Evolutionary conservation across 1,140 invertebrate genomes (phyloP), one percentile per base, ranked within the genome.

Genomic region (Drosophila hydei): DNA sequence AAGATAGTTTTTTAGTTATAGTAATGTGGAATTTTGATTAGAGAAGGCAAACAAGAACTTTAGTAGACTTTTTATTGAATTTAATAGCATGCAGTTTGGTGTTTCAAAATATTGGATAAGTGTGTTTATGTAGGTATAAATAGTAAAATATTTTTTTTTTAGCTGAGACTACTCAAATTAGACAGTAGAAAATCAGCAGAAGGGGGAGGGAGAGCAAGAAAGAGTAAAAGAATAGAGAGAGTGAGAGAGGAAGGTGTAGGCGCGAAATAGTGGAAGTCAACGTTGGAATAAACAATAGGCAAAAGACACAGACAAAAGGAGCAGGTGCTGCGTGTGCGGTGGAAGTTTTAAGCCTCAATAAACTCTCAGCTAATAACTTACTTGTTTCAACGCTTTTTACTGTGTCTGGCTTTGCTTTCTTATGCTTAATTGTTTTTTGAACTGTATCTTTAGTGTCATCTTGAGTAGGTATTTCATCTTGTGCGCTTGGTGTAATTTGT

Each of bases 401-500:
- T 89, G 84, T 89, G 63, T 89, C 80, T 89, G 84, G 79, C 76
- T 89, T 89, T 70, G 84, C 78, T 89, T 89, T 89, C 58, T 88
- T 88, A 89, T 88, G 83, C 75, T 88, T 88, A 79, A 88, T 58
- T 89, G 84, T 77, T 88, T 89, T 88, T 43, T 89, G 83, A 76
- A 73, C 61, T 72, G 75, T 88, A 70, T 87, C 81, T 80, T 67
- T 80, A 75, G 81, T 87, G 81, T 87, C 81, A 80, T 88, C 83
- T 83, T 81, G 81, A 87, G 81, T 75, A 54, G 81, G 56, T 77
- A 48, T 75, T 38, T 88, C 83, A 77, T 88, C 83, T 76, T 88
- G 84, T 83, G 81, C 81, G 74, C 81, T 87, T 87, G 83, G 83
- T 88, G 83, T 88, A 79, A 89, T 89, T 77, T 89, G 84, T 88